Conservation (phyloP, 2,797 vertebrate species). For the Acanthiza pusilla region DNA sequence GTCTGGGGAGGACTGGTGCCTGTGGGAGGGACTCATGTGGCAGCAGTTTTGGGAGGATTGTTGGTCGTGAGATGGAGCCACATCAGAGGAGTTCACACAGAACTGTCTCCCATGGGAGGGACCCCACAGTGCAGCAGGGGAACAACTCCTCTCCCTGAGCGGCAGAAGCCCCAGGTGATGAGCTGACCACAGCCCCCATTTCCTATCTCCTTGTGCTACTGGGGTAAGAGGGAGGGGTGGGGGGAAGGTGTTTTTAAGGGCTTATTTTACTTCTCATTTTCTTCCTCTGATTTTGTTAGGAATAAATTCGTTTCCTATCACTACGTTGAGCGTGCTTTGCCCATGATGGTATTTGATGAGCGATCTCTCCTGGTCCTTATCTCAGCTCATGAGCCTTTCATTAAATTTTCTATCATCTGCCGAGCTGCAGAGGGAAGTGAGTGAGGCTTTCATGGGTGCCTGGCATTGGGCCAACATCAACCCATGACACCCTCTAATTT, state of each 20-base stretch:
- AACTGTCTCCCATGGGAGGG: neutral
- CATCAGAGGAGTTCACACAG: neutral
- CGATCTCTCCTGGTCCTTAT: neutral
- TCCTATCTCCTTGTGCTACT: neutral
- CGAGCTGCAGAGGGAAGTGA: neutral
- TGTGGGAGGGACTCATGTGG: too few species aligned
- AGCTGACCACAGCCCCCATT: neutral
- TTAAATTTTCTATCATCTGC: neutral
- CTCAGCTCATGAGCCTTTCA: neutral
- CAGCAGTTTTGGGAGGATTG: too few species aligned
- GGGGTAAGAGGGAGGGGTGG: neutral
- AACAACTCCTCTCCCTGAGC: too few species aligned
- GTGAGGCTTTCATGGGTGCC: neutral
- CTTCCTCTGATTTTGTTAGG: neutral
- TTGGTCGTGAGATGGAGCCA: neutral
- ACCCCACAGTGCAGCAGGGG: neutral
- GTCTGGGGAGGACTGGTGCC: too few species aligned
- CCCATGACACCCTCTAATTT: neutral
- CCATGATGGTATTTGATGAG: neutral
- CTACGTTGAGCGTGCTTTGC: neutral
- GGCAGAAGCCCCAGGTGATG: neutral
- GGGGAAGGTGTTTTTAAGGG: neutral
- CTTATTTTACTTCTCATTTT: neutral
- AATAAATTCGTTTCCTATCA: neutral
- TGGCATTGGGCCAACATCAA: rapidly evolving